Evolutionary conservation across 2,113 vertebrate genomes (phyloP).

Genomic region (Pongo pygmaeus): DNA sequence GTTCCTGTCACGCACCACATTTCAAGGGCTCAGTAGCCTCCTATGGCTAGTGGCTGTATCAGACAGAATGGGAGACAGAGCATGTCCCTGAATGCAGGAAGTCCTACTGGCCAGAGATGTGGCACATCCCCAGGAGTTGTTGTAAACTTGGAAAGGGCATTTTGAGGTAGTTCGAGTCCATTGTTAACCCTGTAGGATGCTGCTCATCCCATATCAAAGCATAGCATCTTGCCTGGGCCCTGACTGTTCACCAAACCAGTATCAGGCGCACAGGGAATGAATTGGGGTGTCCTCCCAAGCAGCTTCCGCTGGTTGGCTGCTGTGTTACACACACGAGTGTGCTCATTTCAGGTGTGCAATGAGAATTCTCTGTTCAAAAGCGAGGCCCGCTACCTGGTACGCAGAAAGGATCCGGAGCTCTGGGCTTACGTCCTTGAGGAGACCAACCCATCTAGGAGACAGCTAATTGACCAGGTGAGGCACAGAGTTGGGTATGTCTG

Average conservation of each 20-base stretch:
- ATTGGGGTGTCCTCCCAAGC: background rate
- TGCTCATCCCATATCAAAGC: background rate
- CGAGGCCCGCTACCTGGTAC: conserved; percentile 93
- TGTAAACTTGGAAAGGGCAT: background rate
- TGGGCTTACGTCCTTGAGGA: conserved; percentile 94
- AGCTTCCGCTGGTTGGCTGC: no score
- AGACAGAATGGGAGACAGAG: background rate
- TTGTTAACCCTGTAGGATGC: background rate
- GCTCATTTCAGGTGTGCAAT: conserved; percentile 90
- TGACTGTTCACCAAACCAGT: background rate
- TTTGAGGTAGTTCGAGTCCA: background rate
- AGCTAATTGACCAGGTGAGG: conserved; percentile 93
- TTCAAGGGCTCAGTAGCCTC: background rate
- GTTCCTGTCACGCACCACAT: background rate
- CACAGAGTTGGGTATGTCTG: no score
- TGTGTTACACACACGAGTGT: background rate
- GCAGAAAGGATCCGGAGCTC: conserved; percentile 93
- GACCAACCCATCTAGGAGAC: conserved; percentile 89
- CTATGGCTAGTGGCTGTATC: background rate
- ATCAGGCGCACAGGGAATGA: background rate
- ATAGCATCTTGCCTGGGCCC: background rate
- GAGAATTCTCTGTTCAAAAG: conserved; percentile 96
- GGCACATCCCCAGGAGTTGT: no score
- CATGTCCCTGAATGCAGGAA: background rate
- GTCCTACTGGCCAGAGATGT: no score